Evolutionary conservation across 1,140 invertebrate genomes (phyloP), one percentile per base, ranked within the genome.

Genomic region (Papilio polytes): DNA sequence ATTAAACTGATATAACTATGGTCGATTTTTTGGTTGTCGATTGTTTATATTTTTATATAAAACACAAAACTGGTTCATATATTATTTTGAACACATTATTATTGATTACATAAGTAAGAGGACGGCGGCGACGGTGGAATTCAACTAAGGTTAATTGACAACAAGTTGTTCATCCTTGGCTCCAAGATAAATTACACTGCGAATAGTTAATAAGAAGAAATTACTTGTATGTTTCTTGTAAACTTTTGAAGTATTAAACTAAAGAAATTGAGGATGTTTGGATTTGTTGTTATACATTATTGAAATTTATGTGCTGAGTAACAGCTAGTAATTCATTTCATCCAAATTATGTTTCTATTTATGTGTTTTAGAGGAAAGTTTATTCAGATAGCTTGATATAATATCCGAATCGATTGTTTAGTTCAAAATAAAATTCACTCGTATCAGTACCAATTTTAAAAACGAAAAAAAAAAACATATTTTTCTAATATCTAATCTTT

Each of bases 101-200:
- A 59, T 15, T 36, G 48, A 56, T 78, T 59, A 31, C 74, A 78
- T 78, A 78, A 78, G 48, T 78, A 31, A 56, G 51, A 36, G 46
- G 59, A 66, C 77, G 59, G 59, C 12, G n/a, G 76, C 56, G 18
- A 36, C 48, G 48, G 26, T 41, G 36, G 36, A 44, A 66, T 20
- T 78, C 77, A 63, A 66, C 41, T 53, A n/a, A 44, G 56, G 77
- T 78, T 78, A 78, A 78, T 66, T 78, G 77, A 63, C 77, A 78
- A 22, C 56, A 66, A 78, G 9, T 78, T 78, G 77, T 78, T 78
- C 77, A 78, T 78, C 77, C 77, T 78, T 78, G 77, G 59, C 56
- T 46, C 56, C 59, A 26, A 12, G 26, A 36, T 31, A 70, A 26
- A 12, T 9, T 26, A 78, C 22, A n/a, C 31, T 15, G 59, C 15